These are phyloP conservation scores for Ectropis grisescens DNA, from an alignment of 1,140 invertebrate species.

Conservation along the genomic window DNA sequence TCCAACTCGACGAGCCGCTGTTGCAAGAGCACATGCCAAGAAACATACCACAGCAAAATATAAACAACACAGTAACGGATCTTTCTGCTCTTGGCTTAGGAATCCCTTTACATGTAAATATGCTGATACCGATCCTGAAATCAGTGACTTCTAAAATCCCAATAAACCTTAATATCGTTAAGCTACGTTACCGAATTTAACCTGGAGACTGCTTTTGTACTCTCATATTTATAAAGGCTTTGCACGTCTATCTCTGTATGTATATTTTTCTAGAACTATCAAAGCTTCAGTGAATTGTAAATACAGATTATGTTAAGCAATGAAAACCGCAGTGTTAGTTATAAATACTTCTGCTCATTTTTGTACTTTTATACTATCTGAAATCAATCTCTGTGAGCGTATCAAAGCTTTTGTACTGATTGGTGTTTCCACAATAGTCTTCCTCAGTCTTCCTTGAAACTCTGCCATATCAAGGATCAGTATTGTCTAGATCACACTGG, in stretches of 20 bases:
- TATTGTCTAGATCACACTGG: too few species aligned
- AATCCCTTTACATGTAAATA: constrained; percentile 81
- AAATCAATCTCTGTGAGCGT: constrained; percentile 15
- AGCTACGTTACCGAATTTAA: constrained; percentile 69
- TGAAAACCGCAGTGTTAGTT: too few species aligned
- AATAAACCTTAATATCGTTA: constrained; percentile 53
- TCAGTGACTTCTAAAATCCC: constrained; percentile 71
- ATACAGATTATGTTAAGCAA: constrained; percentile 32
- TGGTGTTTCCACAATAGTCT: neutral
- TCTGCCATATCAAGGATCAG: too few species aligned
- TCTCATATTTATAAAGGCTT: constrained; percentile 62
- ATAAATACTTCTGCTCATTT: constrained; percentile 42
- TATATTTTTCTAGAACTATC: constrained; percentile 63
- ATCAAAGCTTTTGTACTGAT: neutral
- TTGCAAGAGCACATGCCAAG: constrained; percentile 72
- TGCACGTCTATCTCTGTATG: constrained; percentile 60
- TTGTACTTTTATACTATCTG: constrained; percentile 58
- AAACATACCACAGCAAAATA: constrained; percentile 67
- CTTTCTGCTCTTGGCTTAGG: constrained; percentile 74
- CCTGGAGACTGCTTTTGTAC: constrained; percentile 69
- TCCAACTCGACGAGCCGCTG: constrained; percentile 76
- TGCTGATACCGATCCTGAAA: constrained; percentile 76
- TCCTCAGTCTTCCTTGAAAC: neutral
- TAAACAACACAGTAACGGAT: constrained; percentile 72
- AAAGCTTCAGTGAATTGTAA: constrained; percentile 46